Percentiles rank a stretch among this genome's conserved stretches.
Conservation (phyloP, 2,888 invertebrate species). For the Strigamia crassipes region DNA sequence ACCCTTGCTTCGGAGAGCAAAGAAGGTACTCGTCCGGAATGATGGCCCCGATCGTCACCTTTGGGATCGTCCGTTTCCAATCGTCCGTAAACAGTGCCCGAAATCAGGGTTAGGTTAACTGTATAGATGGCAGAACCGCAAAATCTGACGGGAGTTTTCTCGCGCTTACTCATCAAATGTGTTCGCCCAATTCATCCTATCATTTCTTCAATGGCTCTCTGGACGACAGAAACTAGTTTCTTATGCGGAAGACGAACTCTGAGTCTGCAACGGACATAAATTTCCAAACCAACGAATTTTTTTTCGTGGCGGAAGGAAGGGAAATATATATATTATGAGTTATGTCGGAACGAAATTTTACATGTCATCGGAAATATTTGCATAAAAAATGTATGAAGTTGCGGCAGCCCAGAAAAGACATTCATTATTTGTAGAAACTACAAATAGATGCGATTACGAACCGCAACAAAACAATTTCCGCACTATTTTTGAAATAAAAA, state of each 20-base stretch:
- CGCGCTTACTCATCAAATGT: background rate
- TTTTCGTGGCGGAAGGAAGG: background rate
- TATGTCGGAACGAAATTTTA: conserved; percentile 1
- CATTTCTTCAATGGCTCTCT: background rate
- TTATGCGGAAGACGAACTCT: background rate
- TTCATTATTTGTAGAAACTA: background rate
- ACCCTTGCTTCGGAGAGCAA: conserved; percentile 7
- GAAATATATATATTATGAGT: background rate
- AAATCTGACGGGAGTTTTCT: conserved; percentile 25
- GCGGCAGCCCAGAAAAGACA: background rate
- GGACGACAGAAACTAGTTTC: background rate
- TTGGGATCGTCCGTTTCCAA: conserved; percentile 34
- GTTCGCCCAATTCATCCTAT: background rate
- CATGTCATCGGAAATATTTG: background rate
- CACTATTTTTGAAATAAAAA: background rate
- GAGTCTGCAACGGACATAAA: background rate
- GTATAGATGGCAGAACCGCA: background rate
- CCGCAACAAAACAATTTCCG: background rate
- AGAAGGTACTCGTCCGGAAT: conserved; percentile 35
- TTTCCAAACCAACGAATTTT: background rate
- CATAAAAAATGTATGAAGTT: background rate
- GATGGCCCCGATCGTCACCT: conserved; percentile 38
- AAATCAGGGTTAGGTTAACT: conserved; percentile 25
- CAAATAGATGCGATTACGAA: conserved; percentile 8
- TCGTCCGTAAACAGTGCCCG: background rate